phyloP scores from a whole-genome alignment of 2,113 vertebrate genomes.

The zebrafish (Danio rerio) region DNA sequence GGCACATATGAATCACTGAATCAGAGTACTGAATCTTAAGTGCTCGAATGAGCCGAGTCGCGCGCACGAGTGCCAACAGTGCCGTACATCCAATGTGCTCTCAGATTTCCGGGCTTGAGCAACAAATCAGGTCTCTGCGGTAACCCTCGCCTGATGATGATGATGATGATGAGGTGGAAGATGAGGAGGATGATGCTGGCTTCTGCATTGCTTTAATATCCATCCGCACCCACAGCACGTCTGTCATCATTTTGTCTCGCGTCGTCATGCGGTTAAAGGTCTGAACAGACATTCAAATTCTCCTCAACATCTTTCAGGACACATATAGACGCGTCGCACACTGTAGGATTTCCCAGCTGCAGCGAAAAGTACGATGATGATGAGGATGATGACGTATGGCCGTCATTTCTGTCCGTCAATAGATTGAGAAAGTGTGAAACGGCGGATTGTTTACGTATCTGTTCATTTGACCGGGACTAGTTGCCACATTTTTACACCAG shows the following conservation, averaged over 20 bases:
- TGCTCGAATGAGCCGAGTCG: conserved; percentile 6
- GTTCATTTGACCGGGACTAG: too few species aligned
- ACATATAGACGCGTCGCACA: background rate
- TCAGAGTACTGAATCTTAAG: background rate
- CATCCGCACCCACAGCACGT: background rate
- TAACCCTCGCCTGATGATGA: background rate
- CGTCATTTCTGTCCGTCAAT: background rate
- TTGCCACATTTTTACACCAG: too few species aligned
- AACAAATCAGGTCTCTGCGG: background rate
- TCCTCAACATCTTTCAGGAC: background rate
- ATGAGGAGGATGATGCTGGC: background rate
- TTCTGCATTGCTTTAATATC: background rate
- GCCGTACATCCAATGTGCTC: conserved; percentile 26
- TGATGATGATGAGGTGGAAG: background rate
- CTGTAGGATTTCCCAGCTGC: background rate
- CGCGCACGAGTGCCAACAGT: background rate
- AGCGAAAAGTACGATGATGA: background rate
- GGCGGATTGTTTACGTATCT: background rate
- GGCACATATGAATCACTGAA: background rate
- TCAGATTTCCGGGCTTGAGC: conserved; percentile 18
- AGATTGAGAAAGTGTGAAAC: background rate
- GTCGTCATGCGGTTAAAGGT: background rate
- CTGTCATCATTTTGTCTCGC: background rate
- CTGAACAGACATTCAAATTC: background rate
- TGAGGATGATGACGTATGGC: background rate